Conservation (phyloP, 2,797 vertebrate genomes). For the Girardinus metallicus region DNA sequence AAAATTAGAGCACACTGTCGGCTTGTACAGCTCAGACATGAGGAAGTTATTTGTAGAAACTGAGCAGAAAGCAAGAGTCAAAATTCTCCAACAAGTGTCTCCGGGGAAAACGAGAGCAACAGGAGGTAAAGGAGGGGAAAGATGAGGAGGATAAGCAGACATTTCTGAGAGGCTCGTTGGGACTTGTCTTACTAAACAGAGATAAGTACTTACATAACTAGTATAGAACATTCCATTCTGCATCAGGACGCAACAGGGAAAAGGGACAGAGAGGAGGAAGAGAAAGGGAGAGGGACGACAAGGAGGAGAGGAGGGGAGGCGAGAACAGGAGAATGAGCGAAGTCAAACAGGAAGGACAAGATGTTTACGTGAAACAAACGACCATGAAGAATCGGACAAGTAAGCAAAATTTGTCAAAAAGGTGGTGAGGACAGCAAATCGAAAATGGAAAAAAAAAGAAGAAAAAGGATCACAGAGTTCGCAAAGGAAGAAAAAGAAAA, state of each 20-base stretch:
- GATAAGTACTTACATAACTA: constrained; percentile 91
- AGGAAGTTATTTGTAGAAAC: constrained; percentile 37
- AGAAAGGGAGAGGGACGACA: neutral
- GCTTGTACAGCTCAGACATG: constrained; percentile 11
- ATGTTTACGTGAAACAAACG: neutral
- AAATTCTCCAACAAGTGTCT: constrained; percentile 2
- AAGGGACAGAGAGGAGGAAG: constrained; percentile 33
- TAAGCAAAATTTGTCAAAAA: neutral
- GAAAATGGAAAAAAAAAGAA: neutral
- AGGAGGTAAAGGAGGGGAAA: constrained; percentile 25
- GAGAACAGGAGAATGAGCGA: neutral
- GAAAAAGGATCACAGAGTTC: neutral
- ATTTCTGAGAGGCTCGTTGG: constrained; percentile 30
- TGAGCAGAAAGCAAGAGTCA: neutral
- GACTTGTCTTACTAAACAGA: constrained; percentile 52
- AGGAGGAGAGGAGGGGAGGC: neutral
- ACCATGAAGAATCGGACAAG: neutral
- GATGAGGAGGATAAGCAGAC: constrained; percentile 29
- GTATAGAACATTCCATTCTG: constrained; percentile 94
- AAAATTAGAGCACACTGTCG: constrained; percentile 1
- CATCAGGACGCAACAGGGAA: constrained; percentile 74
- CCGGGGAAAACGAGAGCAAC: constrained; percentile 1
- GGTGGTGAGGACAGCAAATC: neutral
- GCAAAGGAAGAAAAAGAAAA: constrained; percentile 11
- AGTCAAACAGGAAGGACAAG: neutral